Base-by-base conservation (phyloP, 2,888 invertebrate species). In the Temnothorax ravouxi region DNA sequence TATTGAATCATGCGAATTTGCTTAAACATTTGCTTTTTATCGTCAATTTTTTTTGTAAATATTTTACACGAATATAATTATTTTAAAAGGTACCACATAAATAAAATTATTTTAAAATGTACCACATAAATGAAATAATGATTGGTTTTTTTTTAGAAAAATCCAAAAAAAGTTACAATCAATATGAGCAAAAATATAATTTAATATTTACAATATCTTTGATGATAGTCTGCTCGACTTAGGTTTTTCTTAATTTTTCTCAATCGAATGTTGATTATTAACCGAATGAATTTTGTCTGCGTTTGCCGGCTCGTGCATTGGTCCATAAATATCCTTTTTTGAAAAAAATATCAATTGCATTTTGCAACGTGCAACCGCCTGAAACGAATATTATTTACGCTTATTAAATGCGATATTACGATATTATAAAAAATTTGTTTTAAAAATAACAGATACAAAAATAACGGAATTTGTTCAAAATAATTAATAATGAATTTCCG, bases 401-500 rank as follows among this genome's bases (percentile, higher is more conserved):
- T 47, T 3, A 6, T 8, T 15, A 50, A 67, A 25, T 15, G 64
- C 13, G 6, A 69, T 52, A 34, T 47, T 34, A n/a, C 21, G n/a
- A 38, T 18, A 18, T 62, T 8, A 59, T 25, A 64, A 34, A 62
- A 47, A 52, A 9, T n/a, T 64, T 29, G 6, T 3, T 34, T 38
- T 21, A 38, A 15, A 25, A 25, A 21, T 15, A 1, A 21, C n/a
- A n/a, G 4, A n/a, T 5, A 29, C 29, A 4, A 29, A 25, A 25
- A 15, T 66, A 13, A 59, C 44, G n/a, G 5, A 21, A 75, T 64
- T 64, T 62, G 15, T 41, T 29, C 4, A 13, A 74, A 61, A 64
- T 74, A 74, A 74, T 59, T 59, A 59, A 69, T 15, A 18, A 34
- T n/a, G 3, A 38, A 71, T 71, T 69, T 21, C 29, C 29, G 66